Conservation (phyloP, 2,113 vertebrate genomes). For the Tupaia chinensis region DNA sequence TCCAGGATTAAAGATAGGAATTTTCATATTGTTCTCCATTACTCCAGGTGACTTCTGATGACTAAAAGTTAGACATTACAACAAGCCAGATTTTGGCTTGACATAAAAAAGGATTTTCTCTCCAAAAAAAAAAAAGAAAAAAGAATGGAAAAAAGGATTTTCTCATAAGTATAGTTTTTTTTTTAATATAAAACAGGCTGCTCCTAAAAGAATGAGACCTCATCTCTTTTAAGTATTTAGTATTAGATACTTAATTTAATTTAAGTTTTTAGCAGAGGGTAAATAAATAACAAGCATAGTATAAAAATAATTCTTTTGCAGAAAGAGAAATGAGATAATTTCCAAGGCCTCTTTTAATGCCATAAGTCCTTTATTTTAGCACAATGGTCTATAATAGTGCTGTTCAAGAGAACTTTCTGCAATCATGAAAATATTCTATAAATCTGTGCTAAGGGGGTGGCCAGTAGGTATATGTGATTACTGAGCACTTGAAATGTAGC, state of each 20-base stretch:
- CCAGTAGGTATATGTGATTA: background rate
- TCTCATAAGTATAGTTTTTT: background rate
- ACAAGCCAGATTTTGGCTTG: background rate
- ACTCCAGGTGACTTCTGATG: background rate
- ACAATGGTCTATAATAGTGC: background rate
- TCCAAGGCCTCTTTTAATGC: background rate
- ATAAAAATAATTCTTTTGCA: background rate
- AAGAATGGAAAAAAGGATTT: background rate
- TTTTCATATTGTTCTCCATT: background rate
- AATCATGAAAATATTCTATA: background rate
- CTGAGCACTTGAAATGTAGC: background rate
- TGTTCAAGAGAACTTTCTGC: background rate
- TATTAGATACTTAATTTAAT: background rate
- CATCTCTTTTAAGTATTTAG: background rate
- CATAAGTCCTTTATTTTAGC: conserved; percentile 19
- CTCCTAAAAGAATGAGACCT: background rate
- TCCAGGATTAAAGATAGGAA: background rate
- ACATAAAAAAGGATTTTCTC: background rate
- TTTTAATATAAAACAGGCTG: background rate
- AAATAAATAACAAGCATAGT: background rate
- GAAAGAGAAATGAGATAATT: background rate
- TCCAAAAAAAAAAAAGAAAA: background rate
- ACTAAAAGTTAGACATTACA: background rate
- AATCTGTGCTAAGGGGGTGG: background rate
- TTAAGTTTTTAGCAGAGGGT: conserved; percentile 5